Percentiles rank a stretch among this genome's conserved stretches.
Evolutionary conservation across 2,113 vertebrate species (phyloP).

Genomic region (Catharus bicknelli): DNA sequence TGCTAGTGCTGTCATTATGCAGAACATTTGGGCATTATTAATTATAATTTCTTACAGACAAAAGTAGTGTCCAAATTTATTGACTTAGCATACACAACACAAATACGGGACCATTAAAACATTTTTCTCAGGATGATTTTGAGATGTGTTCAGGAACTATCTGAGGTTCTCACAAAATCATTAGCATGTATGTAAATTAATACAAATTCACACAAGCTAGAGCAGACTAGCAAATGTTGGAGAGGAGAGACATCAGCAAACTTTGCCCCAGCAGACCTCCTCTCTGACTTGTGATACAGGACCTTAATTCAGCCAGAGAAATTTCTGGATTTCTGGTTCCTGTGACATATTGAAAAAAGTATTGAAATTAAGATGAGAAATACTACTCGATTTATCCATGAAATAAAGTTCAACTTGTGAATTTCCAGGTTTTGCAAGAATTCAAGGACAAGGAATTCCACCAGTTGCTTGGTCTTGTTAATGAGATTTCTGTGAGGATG

Average conservation of each 20-base stretch:
- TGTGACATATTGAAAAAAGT: not conserved
- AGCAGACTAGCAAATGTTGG: not conserved
- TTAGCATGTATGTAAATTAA: not conserved
- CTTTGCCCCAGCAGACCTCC: not conserved
- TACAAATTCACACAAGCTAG: not conserved
- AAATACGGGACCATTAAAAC: rapidly evolving
- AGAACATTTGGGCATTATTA: not conserved
- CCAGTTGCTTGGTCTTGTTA: not conserved
- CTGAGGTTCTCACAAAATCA: not conserved
- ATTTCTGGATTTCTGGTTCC: not conserved
- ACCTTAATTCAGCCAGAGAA: not conserved
- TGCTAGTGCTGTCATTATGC: not conserved
- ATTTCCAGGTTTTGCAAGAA: not conserved
- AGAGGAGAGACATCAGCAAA: not conserved
- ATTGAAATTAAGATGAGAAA: not conserved
- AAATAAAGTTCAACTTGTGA: not conserved
- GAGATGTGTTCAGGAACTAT: not conserved
- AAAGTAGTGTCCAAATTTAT: not conserved
- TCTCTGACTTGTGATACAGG: not conserved
- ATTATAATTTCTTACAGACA: not conserved
- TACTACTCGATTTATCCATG: not conserved
- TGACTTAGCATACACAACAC: not conserved
- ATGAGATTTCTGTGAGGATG: not conserved
- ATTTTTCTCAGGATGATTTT: not conserved
- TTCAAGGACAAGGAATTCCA: not conserved